Evolutionary conservation across 2,113 vertebrate species (phyloP).

Genomic region (Furnarius figulus): DNA sequence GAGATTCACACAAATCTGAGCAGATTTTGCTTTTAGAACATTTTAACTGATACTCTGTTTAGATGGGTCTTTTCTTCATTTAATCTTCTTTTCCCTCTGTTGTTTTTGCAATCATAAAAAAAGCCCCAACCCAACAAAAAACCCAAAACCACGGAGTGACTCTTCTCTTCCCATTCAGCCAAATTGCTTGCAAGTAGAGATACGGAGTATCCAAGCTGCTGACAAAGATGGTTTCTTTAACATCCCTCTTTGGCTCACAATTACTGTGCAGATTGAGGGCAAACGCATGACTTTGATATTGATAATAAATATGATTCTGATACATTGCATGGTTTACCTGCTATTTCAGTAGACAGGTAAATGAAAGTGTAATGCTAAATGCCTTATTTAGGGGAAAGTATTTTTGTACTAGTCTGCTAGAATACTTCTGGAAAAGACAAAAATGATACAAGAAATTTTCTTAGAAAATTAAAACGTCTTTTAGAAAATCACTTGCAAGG

Average conservation of each 20-base stretch:
- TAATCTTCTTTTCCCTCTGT: neutral
- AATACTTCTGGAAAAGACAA: neutral
- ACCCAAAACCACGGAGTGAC: neutral
- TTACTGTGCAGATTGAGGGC: neutral
- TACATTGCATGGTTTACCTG: neutral
- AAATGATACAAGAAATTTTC: neutral
- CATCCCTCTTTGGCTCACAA: neutral
- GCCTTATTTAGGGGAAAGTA: neutral
- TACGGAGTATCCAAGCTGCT: neutral
- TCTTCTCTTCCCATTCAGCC: neutral
- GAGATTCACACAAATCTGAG: neutral
- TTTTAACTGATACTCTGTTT: neutral
- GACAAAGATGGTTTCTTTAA: neutral
- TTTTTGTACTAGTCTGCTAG: neutral
- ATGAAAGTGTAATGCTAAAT: neutral
- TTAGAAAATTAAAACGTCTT: neutral
- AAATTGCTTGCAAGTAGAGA: neutral
- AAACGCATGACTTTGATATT: neutral
- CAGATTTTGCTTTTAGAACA: neutral
- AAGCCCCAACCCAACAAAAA: no score
- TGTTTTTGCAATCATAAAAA: neutral
- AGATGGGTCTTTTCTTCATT: neutral
- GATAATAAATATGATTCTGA: neutral
- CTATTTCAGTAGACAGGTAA: neutral
- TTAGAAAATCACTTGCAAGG: neutral